These are phyloP conservation scores for Allygus modestus DNA, from an alignment of 2,888 invertebrate species.

Conservation along the genomic window DNA sequence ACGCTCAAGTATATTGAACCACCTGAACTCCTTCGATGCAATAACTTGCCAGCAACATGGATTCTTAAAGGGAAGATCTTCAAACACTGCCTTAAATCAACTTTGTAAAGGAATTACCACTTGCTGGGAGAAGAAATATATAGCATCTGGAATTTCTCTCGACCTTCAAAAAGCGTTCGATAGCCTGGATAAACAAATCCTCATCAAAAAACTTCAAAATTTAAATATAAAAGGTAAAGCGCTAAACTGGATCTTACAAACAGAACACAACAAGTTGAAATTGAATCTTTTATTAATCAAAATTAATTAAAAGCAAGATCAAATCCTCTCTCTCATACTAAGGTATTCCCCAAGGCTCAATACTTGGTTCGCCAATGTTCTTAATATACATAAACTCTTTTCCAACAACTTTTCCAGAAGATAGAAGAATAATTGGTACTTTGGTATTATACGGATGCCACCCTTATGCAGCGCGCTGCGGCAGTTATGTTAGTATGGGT, in stretches of 20 bases:
- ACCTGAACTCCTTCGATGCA: not conserved
- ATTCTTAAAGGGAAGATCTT: not conserved
- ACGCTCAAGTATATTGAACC: not conserved
- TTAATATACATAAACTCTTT: conserved; percentile 1
- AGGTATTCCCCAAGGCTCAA: not conserved
- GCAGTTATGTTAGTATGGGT: no score
- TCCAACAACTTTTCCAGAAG: not conserved
- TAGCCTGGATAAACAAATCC: not conserved
- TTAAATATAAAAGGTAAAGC: not conserved
- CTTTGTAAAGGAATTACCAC: not conserved
- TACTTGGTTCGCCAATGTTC: not conserved
- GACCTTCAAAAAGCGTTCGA: conserved; percentile 17
- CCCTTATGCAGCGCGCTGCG: no score
- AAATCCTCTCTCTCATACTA: not conserved
- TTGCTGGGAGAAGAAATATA: not conserved
- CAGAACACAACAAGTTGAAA: not conserved
- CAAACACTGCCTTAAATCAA: not conserved
- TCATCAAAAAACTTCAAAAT: no score
- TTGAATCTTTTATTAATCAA: not conserved
- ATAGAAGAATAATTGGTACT: no score
- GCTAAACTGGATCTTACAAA: not conserved
- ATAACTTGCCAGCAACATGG: not conserved
- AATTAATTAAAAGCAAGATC: not conserved
- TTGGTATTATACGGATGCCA: no score
- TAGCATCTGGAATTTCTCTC: not conserved